A percentile compares a stretch with the other conserved stretches of the same genome.
phyloP scores from a whole-genome alignment of 2,797 vertebrate genomes.

The Furcifer pardalis region DNA sequence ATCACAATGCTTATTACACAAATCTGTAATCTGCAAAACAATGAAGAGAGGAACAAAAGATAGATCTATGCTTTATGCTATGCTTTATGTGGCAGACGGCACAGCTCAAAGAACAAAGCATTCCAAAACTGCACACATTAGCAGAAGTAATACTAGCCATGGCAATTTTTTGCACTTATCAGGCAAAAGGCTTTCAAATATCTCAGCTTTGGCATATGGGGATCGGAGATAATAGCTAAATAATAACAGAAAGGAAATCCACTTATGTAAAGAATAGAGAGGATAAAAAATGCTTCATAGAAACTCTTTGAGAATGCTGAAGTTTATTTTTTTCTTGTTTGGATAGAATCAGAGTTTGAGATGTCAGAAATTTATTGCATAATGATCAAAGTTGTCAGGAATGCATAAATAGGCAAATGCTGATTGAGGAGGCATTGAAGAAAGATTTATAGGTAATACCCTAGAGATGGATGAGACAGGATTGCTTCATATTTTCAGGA shows the following conservation, averaged over 20 bases:
- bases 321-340: slow-evolving; percentile 23
- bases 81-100: slow-evolving; percentile 21
- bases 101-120: slow-evolving; percentile 38
- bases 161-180: slow-evolving; percentile 46
- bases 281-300: background rate
- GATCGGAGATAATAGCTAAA: slow-evolving; percentile 17
- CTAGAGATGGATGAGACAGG: slow-evolving; percentile 14
- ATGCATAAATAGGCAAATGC: background rate
- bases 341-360: background rate
- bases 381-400: background rate
- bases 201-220: slow-evolving; percentile 22
- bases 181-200: slow-evolving; percentile 20
- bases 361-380: slow-evolving; percentile 20
- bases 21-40: slow-evolving; percentile 33
- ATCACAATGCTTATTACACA: slow-evolving; percentile 8
- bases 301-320: slow-evolving; percentile 14
- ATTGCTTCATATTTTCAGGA: background rate
- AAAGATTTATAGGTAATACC: background rate
- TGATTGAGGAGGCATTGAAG: slow-evolving; percentile 30
- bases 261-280: slow-evolving; percentile 32
- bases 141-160: slow-evolving; percentile 25
- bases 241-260: slow-evolving; percentile 13
- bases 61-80: background rate
- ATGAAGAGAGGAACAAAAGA: slow-evolving; percentile 28
- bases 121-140: slow-evolving; percentile 29